Base-by-base conservation (phyloP, 1,140 invertebrate species). In the Dolichoris vasculosae region DNA sequence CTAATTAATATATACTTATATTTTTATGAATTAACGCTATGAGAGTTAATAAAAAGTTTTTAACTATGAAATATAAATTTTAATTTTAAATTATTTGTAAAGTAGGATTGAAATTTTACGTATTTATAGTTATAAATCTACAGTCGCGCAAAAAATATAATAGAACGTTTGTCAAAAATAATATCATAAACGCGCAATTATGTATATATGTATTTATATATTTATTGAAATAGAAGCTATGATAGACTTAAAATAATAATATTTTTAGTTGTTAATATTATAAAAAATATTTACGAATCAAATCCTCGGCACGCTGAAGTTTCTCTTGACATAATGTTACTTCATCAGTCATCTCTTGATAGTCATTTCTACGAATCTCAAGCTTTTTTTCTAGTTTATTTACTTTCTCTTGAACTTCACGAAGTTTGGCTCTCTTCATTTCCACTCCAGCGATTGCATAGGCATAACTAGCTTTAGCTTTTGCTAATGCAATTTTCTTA, bases 251-350 rank as follows among this genome's bases (percentile, higher is more conserved):
- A n/a, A 46, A 46, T 46, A 46, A 46, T 6, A 13, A 46, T 7
- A 55, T 55, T 17, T 55, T 59, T 9, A 26, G 2, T 3, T 2
- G 3, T 40, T 38, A n/a, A 59, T 26, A 40, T 78, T 67, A 26
- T 32, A 80, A 63, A 26, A n/a, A 30, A 26, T 81, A 67, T 71
- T 7, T 46, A 86, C 96, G 96, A 77, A 99, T 98, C 69, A 99
- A 93, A 92, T 99, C 97, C 90, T 98, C 97, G 0, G 99, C 98
- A 87, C 98, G 93, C 86, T 96, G 95, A 46, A 99, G 93, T 92
- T 99, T 99, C 88, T 97, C 96, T 67, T 96, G 96, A 89, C 98
- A 99, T 11, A 96, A 94, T 88, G 97, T 95, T 30, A 98, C 97
- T 90, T 99, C 97, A 55, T 96, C 95, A 85, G 96, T 96, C 86